These are phyloP conservation scores for Portunus trituberculatus DNA, from an alignment of 1,140 invertebrate species.

Conservation along the genomic window DNA sequence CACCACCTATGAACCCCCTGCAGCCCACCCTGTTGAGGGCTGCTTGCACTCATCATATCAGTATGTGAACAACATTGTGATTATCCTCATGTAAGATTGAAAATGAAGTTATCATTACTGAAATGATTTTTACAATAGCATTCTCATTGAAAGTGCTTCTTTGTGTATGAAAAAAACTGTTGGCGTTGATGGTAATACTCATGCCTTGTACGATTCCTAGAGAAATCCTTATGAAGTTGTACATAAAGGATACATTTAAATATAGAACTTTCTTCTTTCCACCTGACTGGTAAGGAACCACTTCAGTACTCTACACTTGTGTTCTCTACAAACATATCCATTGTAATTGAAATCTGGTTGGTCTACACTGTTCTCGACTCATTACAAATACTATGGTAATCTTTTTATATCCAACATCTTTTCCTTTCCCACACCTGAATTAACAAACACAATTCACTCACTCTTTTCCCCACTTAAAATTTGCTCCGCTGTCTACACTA, in stretches of 20 bases:
- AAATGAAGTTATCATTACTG: slow-evolving; percentile 60
- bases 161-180: slow-evolving; percentile 58
- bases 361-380: no score
- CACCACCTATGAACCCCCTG: background rate
- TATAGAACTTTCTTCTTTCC: background rate
- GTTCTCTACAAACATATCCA: no score
- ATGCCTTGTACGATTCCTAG: slow-evolving; percentile 67
- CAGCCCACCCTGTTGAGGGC: background rate
- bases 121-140: slow-evolving; percentile 65
- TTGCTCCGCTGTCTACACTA: no score
- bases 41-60: slow-evolving; percentile 57
- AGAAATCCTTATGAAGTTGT: slow-evolving; percentile 62
- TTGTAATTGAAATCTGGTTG: no score
- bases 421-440: no score
- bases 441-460: no score
- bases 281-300: no score
- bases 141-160: slow-evolving; percentile 66
- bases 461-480: no score
- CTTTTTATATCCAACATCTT: no score
- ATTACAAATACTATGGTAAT: no score
- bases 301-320: no score
- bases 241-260: slow-evolving; percentile 67
- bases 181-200: slow-evolving; percentile 63
- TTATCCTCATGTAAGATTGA: slow-evolving; percentile 53
- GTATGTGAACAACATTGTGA: slow-evolving; percentile 38